These are phyloP conservation scores for Linyphia triangularis DNA, from an alignment of 2,888 invertebrate species.

Conservation along the genomic window DNA sequence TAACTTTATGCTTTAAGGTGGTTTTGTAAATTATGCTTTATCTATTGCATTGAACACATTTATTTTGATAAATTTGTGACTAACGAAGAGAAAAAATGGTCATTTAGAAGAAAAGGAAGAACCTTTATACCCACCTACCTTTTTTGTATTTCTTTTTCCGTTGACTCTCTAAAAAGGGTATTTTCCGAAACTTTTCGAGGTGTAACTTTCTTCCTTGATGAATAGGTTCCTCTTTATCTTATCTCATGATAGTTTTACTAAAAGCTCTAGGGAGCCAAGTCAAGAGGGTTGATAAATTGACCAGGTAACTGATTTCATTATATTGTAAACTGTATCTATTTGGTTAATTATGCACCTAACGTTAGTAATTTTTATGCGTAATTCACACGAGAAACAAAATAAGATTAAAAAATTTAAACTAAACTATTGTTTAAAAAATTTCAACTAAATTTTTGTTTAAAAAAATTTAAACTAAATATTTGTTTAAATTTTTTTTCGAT, in stretches of 20 bases:
- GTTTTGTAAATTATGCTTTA: slow-evolving; percentile 62
- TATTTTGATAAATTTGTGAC: slow-evolving; percentile 58
- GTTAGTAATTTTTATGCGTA: too few species aligned
- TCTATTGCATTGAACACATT: slow-evolving; percentile 31
- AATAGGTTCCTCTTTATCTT: slow-evolving; percentile 58
- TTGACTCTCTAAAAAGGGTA: not conserved
- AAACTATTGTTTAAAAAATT: too few species aligned
- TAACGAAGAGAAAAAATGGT: slow-evolving; percentile 17
- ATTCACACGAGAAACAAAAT: too few species aligned
- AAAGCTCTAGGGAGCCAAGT: not conserved
- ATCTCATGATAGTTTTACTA: slow-evolving; percentile 11
- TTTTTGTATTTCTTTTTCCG: not conserved
- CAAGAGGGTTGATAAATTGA: not conserved
- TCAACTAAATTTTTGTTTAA: too few species aligned
- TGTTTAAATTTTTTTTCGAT: too few species aligned
- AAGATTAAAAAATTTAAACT: too few species aligned
- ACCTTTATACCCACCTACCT: not conserved
- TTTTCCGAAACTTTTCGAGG: not conserved
- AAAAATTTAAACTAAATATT: too few species aligned
- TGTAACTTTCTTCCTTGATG: slow-evolving; percentile 6
- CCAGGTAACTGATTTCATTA: not conserved
- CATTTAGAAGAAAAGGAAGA: slow-evolving; percentile 38
- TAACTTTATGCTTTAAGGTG: slow-evolving; percentile 5
- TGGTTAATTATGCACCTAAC: too few species aligned
- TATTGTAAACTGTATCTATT: too few species aligned